Percentiles rank a stretch among this genome's conserved stretches.
phyloP scores from a whole-genome alignment of 2,888 invertebrate genomes.

The Muscina levida region DNA sequence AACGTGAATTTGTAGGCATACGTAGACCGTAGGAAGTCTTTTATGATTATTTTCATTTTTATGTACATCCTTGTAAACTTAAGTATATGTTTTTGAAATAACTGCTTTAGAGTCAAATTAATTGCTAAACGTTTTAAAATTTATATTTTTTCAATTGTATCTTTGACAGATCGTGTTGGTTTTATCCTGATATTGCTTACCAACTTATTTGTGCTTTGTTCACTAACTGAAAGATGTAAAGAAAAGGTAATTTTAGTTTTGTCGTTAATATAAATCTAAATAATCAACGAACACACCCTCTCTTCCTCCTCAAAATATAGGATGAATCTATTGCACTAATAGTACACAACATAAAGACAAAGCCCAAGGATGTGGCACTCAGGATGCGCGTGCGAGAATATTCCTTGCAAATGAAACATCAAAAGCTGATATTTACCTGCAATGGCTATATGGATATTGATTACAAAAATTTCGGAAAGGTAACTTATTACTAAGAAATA shows the following conservation, averaged over 20 bases:
- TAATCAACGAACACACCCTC: background rate
- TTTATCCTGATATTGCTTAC: background rate
- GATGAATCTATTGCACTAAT: background rate
- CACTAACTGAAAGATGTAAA: background rate
- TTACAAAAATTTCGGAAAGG: conserved; percentile 17
- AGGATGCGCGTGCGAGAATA: conserved; percentile 1
- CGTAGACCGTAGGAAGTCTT: too few relatives aligned
- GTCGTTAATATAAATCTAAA: background rate
- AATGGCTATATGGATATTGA: conserved; percentile 22
- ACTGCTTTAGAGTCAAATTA: too few relatives aligned
- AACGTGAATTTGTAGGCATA: too few relatives aligned
- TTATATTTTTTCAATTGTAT: too few relatives aligned
- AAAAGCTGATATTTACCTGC: conserved; percentile 10
- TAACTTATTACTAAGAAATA: background rate
- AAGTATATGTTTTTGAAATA: too few relatives aligned
- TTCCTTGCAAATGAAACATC: conserved; percentile 27
- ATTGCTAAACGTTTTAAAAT: too few relatives aligned
- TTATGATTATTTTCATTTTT: too few relatives aligned
- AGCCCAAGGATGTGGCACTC: background rate
- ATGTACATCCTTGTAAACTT: too few relatives aligned
- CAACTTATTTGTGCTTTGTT: background rate
- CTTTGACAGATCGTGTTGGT: background rate
- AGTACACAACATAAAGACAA: background rate
- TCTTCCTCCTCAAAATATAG: too few relatives aligned
- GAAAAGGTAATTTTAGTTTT: background rate